These are phyloP conservation scores for Calonectris borealis DNA, from an alignment of 2,113 vertebrate genomes.

Conservation along the genomic window DNA sequence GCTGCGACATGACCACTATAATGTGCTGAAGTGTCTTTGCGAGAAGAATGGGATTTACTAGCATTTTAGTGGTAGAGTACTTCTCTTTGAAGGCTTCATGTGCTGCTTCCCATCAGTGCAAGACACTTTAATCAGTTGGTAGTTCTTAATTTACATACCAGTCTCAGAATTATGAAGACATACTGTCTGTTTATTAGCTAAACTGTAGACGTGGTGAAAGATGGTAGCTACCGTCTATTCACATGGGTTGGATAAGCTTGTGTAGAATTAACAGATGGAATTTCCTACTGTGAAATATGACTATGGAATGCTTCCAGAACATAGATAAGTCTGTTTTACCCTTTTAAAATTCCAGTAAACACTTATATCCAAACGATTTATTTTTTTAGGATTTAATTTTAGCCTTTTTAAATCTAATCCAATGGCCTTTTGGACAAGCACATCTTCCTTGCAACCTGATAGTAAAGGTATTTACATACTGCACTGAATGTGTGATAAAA, in stretches of 20 bases:
- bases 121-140: not conserved
- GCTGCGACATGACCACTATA: not conserved
- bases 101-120: not conserved
- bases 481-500: conserved; percentile 77
- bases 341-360: conserved; percentile 33
- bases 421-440: conserved; percentile 97
- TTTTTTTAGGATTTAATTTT: conserved; percentile 98
- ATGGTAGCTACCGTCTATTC: not conserved
- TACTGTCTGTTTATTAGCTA: not conserved
- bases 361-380: conserved; percentile 68
- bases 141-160: not conserved
- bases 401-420: conserved; percentile 99
- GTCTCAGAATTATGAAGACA: not conserved
- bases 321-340: not conserved
- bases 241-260: not conserved
- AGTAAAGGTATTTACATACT: conserved; percentile 89
- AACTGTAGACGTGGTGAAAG: not conserved
- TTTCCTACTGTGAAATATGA: not conserved
- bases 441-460: conserved; percentile 86
- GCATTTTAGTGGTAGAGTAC: not conserved
- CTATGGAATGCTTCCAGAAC: not conserved
- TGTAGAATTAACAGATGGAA: not conserved
- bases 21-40: not conserved
- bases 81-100: not conserved
- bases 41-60: not conserved